Evolutionary conservation across 2,888 invertebrate genomes (phyloP).

Genomic region (Corythucha ciliata): DNA sequence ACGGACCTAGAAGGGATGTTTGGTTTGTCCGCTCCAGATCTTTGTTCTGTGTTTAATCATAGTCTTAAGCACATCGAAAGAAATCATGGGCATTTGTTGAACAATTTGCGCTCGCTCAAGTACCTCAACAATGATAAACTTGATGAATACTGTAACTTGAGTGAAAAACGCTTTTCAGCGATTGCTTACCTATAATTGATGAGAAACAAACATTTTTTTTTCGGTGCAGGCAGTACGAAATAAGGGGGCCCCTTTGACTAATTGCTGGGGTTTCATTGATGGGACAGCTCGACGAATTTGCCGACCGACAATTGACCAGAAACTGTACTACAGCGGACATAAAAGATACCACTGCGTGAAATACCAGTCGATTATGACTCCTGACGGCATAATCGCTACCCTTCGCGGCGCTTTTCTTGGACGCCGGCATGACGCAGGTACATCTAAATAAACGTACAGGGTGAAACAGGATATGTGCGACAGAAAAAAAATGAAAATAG

Average conservation of each 20-base stretch:
- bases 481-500: too few relatives aligned
- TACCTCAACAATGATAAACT: too few relatives aligned
- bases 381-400: slow-evolving; percentile 13
- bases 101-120: too few relatives aligned
- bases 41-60: too few relatives aligned
- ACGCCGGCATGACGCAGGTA: slow-evolving; percentile 15
- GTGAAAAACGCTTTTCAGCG: too few relatives aligned
- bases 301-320: slow-evolving; percentile 2
- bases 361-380: slow-evolving; percentile 12
- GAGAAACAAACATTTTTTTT: too few relatives aligned
- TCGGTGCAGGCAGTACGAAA: background rate
- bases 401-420: slow-evolving; percentile 10
- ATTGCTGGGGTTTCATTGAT: slow-evolving; percentile 10
- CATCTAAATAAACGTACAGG: too few relatives aligned
- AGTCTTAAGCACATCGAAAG: too few relatives aligned
- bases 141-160: too few relatives aligned
- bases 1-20: slow-evolving; percentile 10
- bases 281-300: slow-evolving; percentile 1
- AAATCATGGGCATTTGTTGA: too few relatives aligned
- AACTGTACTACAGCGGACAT: slow-evolving; percentile 9
- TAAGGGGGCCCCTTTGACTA: slow-evolving; percentile 1
- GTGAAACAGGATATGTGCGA: too few relatives aligned
- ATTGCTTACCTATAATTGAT: too few relatives aligned
- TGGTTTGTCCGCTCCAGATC: slow-evolving; percentile 3
- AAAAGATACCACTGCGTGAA: slow-evolving; percentile 21